Evolutionary conservation across 2,888 invertebrate species (phyloP).

Genomic region (Sinotaia quadrata): DNA sequence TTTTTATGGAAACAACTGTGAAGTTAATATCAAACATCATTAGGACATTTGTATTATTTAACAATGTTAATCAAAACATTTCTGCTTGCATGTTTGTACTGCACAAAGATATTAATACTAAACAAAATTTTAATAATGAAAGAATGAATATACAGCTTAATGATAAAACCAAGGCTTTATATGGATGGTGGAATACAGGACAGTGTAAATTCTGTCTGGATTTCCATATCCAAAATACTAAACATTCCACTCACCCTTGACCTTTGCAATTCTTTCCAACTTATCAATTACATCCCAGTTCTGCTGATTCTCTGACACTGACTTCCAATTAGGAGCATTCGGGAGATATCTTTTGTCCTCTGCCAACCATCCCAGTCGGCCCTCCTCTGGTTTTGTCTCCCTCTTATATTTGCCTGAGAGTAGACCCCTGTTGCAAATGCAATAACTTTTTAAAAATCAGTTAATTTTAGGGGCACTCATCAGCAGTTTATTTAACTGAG

Average conservation of each 20-base stretch:
- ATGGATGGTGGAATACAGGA: no score
- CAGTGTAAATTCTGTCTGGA: no score
- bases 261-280: conserved; percentile 33
- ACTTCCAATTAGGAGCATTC: no score
- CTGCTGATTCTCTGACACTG: background rate
- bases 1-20: no score
- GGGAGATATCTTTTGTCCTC: background rate
- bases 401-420: background rate
- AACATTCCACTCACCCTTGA: conserved; percentile 15
- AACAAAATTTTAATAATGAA: background rate
- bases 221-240: background rate
- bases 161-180: no score
- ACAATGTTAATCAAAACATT: no score
- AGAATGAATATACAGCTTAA: background rate
- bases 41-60: no score
- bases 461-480: background rate
- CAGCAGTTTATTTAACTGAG: no score
- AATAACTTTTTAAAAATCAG: background rate
- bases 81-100: no score
- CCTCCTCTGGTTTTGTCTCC: background rate
- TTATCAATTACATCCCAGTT: conserved; percentile 26
- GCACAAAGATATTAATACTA: background rate
- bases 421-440: conserved; percentile 3
- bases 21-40: no score
- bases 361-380: background rate